Conservation (phyloP, 2,888 invertebrate species). For the Drosophila colorata region DNA sequence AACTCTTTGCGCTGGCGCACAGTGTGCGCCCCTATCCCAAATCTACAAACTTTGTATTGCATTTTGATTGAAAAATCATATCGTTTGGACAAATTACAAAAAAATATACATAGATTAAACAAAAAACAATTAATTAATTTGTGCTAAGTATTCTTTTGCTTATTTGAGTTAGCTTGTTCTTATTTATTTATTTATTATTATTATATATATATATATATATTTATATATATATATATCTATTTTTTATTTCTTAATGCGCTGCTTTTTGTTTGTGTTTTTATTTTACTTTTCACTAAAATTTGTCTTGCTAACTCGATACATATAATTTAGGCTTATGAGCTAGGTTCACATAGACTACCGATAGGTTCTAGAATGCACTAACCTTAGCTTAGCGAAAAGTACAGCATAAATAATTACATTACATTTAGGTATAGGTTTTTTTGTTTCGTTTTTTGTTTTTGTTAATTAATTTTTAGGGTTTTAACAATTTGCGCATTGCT, state of each 20-base stretch:
- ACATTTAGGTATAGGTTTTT: constrained; percentile 50
- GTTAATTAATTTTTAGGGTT: constrained; percentile 32
- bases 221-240: too few species aligned
- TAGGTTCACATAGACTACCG: constrained; percentile 75
- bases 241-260: constrained; percentile 29
- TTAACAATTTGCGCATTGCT: constrained; percentile 65
- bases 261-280: constrained; percentile 34
- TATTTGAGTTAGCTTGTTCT: constrained; percentile 36
- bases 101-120: constrained; percentile 44
- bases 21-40: constrained; percentile 45
- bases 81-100: constrained; percentile 44
- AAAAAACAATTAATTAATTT: constrained; percentile 68
- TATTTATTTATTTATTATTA: constrained; percentile 9
- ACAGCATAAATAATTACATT: constrained; percentile 79
- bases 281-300: constrained; percentile 73
- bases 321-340: constrained; percentile 72
- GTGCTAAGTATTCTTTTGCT: constrained; percentile 66
- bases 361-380: constrained; percentile 84
- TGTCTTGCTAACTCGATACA: constrained; percentile 75
- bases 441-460: constrained; percentile 12
- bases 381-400: constrained; percentile 83
- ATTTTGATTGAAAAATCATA: constrained; percentile 48
- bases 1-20: constrained; percentile 57
- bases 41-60: constrained; percentile 60
- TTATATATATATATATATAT: too few species aligned